phyloP scores from a whole-genome alignment of 2,888 invertebrate species.

The Leucania comma region DNA sequence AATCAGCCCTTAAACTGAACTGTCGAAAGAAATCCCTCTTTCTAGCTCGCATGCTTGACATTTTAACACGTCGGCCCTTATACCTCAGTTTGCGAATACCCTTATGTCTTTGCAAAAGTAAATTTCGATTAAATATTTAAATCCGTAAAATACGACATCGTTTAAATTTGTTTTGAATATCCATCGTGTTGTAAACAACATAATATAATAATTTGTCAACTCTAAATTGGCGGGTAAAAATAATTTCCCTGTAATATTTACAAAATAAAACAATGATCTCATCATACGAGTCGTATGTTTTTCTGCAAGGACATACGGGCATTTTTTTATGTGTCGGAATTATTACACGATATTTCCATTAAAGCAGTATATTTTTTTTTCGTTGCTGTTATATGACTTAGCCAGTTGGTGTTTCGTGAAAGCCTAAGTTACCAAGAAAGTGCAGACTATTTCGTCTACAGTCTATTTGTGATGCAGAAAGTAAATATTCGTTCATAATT shows the following conservation, averaged over 20 bases:
- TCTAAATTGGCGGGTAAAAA: background rate
- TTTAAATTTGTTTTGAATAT: background rate
- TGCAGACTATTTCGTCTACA: no score
- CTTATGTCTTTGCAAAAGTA: conserved; percentile 2
- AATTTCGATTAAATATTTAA: background rate
- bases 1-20: no score
- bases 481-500: no score
- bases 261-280: conserved; percentile 31
- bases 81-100: background rate
- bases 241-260: conserved; percentile 19
- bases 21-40: no score
- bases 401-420: no score
- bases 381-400: no score
- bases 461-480: no score
- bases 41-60: no score
- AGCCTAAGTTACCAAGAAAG: no score
- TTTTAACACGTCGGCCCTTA: no score
- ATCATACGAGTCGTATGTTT: conserved; percentile 8
- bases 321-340: conserved; percentile 1
- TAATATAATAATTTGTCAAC: background rate
- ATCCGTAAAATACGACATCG: background rate
- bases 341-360: conserved; percentile 37
- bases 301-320: conserved; percentile 28
- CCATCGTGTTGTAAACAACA: background rate
- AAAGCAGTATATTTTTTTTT: background rate